Base-by-base conservation (phyloP, 1,140 invertebrate genomes). In the Heliothis subflexa region DNA sequence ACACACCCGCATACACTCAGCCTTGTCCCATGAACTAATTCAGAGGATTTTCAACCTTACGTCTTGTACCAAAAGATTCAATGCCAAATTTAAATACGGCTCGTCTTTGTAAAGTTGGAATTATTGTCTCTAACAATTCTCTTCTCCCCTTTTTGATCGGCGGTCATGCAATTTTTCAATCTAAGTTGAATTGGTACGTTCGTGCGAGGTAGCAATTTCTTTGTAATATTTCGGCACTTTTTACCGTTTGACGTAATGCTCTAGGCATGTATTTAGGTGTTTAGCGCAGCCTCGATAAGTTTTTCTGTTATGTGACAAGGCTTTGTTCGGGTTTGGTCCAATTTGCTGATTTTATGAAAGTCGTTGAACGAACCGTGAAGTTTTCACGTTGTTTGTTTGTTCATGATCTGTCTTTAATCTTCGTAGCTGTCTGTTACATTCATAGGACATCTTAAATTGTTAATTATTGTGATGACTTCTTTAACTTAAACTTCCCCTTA, bases 131-230 rank as follows among this genome's bases (percentile, higher is more conserved):
- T 77, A 77, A 77, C 75, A 70, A 71, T 73, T 85, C 28, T 62
- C 66, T 40, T 80, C 86, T 87, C 89, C 89, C 91, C 87, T 87
- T 89, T 89, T 91, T 86, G 84, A 86, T 77, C 81, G 84, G 83
- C 87, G 82, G 81, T 83, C 88, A 86, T 92, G 88, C 90, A 93
- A 92, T 93, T 91, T 92, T 90, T 91, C 92, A 93, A 93, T 92
- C 88, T 89, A 85, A 86, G 75, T 84, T 79, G 73, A 84, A 86
- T 84, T 86, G 75, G 72, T 55, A 50, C 79, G 71, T 86, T 85
- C 85, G 83, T 89, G 83, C 18, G 45, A 28, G 18, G 47, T 55
- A 61, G 50, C 62, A 57, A 75, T 81, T 71, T 81, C 73, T 75
- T 66, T 61, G 45, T 55, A 66, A 28, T 68, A 54, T 74, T 73